Evolutionary conservation across 2,888 invertebrate species (phyloP).

Genomic region (Pseudeuparius sepicola): DNA sequence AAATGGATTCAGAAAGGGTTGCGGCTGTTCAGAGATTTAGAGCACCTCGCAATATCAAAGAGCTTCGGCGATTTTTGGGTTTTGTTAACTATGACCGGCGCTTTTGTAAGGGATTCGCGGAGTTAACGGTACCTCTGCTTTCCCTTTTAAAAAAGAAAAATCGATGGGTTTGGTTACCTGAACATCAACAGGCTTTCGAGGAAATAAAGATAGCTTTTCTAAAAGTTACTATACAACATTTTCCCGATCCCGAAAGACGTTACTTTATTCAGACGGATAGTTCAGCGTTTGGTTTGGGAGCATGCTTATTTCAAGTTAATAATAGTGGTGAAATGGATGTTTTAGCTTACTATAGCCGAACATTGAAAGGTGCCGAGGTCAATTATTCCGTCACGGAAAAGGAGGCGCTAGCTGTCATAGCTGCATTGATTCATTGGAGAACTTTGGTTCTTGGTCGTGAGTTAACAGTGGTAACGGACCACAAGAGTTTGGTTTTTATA

Average conservation of each 20-base stretch:
- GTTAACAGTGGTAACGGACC: conserved; percentile 15
- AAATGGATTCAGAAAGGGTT: conserved; percentile 8
- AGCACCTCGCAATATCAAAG: conserved; percentile 11
- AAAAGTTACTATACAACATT: conserved; percentile 8
- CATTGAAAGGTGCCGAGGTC: conserved; percentile 12
- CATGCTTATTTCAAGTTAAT: conserved; percentile 11
- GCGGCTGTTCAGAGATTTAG: conserved; percentile 12
- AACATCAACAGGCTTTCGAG: conserved; percentile 10
- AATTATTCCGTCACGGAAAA: conserved; percentile 14
- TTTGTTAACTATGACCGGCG: conserved; percentile 11
- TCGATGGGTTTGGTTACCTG: conserved; percentile 13
- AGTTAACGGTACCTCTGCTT: conserved; percentile 10
- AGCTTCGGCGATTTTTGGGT: conserved; percentile 15
- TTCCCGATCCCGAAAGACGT: conserved; percentile 14
- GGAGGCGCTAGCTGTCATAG: conserved; percentile 12
- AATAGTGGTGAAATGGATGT: conserved; percentile 7
- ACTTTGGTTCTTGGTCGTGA: conserved; percentile 11
- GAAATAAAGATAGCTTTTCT: conserved; percentile 12
- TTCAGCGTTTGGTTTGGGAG: too few relatives aligned
- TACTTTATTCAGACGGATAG: too few relatives aligned
- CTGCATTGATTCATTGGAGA: conserved; percentile 14
- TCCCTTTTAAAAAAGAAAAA: conserved; percentile 13
- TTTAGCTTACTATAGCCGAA: conserved; percentile 16
- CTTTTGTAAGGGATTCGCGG: conserved; percentile 9
- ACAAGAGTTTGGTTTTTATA: conserved; percentile 17